Percentiles rank a stretch among this genome's conserved stretches.
phyloP scores from a whole-genome alignment of 2,888 invertebrate genomes.

The Tiliacea aurago region DNA sequence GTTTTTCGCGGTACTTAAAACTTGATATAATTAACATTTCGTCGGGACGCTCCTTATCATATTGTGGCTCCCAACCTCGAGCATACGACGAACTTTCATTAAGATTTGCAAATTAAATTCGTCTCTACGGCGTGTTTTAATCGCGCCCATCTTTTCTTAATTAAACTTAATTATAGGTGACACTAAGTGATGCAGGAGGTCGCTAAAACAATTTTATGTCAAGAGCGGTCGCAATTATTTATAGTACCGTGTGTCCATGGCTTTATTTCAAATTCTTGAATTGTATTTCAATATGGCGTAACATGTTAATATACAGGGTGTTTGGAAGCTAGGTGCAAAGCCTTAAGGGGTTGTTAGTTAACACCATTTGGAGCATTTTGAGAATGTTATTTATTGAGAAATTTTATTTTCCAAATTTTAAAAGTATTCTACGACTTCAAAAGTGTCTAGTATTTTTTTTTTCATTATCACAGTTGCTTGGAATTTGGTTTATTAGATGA shows the following conservation, averaged over 20 bases:
- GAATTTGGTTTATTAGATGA: too few species aligned
- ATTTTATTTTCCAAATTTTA: too few species aligned
- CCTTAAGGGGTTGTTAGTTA: too few species aligned
- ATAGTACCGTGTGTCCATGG: constrained; percentile 32
- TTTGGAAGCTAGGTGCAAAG: too few species aligned
- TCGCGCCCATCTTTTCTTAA: constrained; percentile 78
- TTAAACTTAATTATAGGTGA: constrained; percentile 81
- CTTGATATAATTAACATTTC: constrained; percentile 79
- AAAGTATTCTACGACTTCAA: too few species aligned
- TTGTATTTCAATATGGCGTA: not conserved
- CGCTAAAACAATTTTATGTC: constrained; percentile 60
- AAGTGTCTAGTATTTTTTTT: too few species aligned
- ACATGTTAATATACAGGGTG: not conserved
- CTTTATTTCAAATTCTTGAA: constrained; percentile 33
- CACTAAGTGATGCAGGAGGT: constrained; percentile 68
- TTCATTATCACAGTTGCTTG: too few species aligned
- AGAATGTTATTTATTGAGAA: too few species aligned
- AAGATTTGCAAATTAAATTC: constrained; percentile 85
- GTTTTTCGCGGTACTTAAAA: constrained; percentile 67
- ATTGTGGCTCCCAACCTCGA: constrained; percentile 69
- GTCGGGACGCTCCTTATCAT: constrained; percentile 71
- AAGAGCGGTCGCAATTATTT: constrained; percentile 54
- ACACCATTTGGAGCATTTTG: too few species aligned
- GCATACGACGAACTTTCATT: constrained; percentile 76
- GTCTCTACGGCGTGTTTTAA: constrained; percentile 79